Evolutionary conservation across 2,888 invertebrate genomes (phyloP), one percentile per base, ranked within the genome.

Genomic region (Sinohyriopsis cumingii): DNA sequence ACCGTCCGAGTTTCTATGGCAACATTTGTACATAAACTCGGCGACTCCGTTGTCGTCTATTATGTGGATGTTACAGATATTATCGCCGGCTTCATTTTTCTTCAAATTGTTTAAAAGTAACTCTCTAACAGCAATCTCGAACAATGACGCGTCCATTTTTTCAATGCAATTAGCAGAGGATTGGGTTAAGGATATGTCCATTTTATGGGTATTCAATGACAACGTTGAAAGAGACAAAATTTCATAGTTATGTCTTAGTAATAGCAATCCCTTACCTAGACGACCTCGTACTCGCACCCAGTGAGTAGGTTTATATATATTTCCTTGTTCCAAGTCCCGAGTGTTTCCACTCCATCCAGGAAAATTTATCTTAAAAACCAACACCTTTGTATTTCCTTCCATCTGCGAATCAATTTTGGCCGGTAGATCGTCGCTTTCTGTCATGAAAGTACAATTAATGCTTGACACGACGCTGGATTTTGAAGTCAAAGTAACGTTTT

Each of bases 201-300:
- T 20, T 5, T 69, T 64, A 5, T 75, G 73, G 9, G 84, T 81
- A 9, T 86, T 86, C 18, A 85, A 78, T 60, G 78, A 77, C 25
- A 88, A 73, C 24, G 84, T 78, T 2, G 73, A 59, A 28, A 87
- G 67, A 1, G 86, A 86, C 45, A 85, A 71, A 3, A 84, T 67
- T 55, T 83, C 84, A 68, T 84, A 88, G 69, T 86, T 82, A 22
- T 85, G 83, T 24, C 83, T 76, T 62, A 87, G 75, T 33, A 86
- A 78, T 62, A 88, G 67, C 53, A 88, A 74, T 15, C 82, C 82
- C 20, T 79, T 73, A 2, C 86, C 87, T 59, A 86, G 86, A 5
- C 75, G 71, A 20, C 82, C 77, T 5, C 78, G 75, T 9, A 82
- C 78, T 7, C 84, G 76, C 19, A 77, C 76, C 86, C 87, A 87